Base-by-base conservation (phyloP, 2,113 vertebrate genomes). In the Condylura cristata region DNA sequence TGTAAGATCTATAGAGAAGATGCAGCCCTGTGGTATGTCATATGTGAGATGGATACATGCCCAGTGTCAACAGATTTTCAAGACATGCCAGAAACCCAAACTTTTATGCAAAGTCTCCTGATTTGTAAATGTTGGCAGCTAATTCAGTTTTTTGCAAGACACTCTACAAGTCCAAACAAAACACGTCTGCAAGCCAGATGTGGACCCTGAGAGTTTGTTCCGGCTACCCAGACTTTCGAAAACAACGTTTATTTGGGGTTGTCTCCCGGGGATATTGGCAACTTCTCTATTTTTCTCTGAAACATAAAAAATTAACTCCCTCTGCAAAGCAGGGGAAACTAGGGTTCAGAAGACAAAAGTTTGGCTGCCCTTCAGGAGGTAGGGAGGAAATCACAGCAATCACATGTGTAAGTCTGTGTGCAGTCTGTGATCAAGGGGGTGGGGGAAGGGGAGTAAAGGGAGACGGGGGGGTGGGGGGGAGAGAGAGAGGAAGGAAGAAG, bases 211-310 rank as follows among this genome's bases (percentile, higher is more conserved):
- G 65, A 22, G 32, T 83, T 61, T 79, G 58, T 63, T 89, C 37
- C 3, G 1, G 74, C 63, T 79, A 70, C 66, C 75, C 68, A 89
- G 94, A 80, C 76, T 72, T 96, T 84, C 2, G 1, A 89, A 96
- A 95, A 84, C 84, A 95, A 76, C 34, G 22, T 80, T 90, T 90
- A 75, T 95, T 93, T 93, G 75, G 56, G 39, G 53, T 75, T 84
- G 75, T 96, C 92, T 92, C 90, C 90, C 18, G 0, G 46, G 85
- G 53, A 53, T 81, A 56, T 75, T 37, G 80, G 75, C 84, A 85
- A 93, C 94, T 93, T 96, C 95, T 95, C 76, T 65, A 65, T 81
- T 96, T 97, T 86, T 93, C 76, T 96, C 71, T 93, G 81, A 91
- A 96, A 63, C n/a, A 61, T 76, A 44, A 85, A 94, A 90, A 72